phyloP scores from a whole-genome alignment of 2,797 vertebrate genomes.

The Scarus forsteni region DNA sequence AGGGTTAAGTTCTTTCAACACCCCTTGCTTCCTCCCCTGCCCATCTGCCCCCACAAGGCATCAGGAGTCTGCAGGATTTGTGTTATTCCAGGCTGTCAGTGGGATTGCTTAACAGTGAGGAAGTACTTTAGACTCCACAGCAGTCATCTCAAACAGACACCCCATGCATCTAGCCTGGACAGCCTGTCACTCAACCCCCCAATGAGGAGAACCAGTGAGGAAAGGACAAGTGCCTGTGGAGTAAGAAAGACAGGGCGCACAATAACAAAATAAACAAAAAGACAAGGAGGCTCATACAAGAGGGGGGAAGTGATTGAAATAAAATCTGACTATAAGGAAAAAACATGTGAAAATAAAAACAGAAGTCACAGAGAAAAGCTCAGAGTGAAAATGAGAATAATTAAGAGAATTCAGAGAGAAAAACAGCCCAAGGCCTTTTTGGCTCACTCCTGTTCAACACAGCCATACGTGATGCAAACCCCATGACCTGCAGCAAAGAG shows the following conservation, averaged over 20 bases:
- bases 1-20: neutral
- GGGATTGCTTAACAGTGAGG: constrained; percentile 48
- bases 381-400: constrained; percentile 33
- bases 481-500: constrained; percentile 51
- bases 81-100: constrained; percentile 50
- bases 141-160: constrained; percentile 29
- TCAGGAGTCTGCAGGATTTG: constrained; percentile 15
- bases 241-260: constrained; percentile 8
- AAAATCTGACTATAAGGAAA: neutral
- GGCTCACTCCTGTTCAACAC: constrained; percentile 30
- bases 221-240: constrained; percentile 26
- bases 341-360: constrained; percentile 1
- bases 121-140: constrained; percentile 37
- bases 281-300: neutral
- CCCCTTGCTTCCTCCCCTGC: constrained; percentile 2
- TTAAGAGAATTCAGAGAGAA: constrained; percentile 35
- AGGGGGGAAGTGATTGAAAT: neutral
- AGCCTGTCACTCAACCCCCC: constrained; percentile 52
- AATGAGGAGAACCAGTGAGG: constrained; percentile 13
- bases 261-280: constrained; percentile 19
- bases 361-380: neutral
- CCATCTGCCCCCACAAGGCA: neutral
- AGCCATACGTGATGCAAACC: constrained; percentile 36
- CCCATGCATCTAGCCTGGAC: constrained; percentile 24
- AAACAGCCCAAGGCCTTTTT: constrained; percentile 44